Evolutionary conservation across 2,888 invertebrate genomes (phyloP), one percentile per base, ranked within the genome.

Genomic region (Heliconius sara): DNA sequence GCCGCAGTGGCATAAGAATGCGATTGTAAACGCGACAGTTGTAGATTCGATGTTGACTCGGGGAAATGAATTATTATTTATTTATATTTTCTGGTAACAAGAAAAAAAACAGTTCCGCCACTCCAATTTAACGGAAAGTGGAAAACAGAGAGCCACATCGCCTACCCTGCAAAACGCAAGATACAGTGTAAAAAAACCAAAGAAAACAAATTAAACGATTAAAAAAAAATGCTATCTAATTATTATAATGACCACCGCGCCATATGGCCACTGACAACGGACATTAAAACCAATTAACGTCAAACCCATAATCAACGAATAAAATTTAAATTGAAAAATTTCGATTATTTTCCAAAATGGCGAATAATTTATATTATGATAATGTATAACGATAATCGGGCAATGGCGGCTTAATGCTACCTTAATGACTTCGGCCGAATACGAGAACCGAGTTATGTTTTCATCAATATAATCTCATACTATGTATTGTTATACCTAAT

Each of bases 341-440:
- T 71, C 60, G 76, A 67, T 68, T 78, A 39, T 30, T n/a, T 67
- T 68, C 66, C n/a, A 57, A 75, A 78, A 72, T 71, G 65, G 25
- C 63, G 30, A 78, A 73, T 76, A 71, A 80, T 80, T 80, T 78
- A 78, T 76, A 65, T 75, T 75, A 80, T 78, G 78, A 78, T 78
- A 80, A 80, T 80, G 67, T 67, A 78, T 80, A 78, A 66, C 75
- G 76, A 78, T 78, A 78, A 80, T 80, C 76, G 57, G 63, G 60
- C 78, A 80, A 80, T 78, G 72, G 71, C 60, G 78, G 78, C 72
- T 78, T 79, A 47, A 65, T 65, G 72, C 72, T 78, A 80, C 72
- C 80, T 80, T 78, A 78, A 80, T 78, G 76, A 76, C 60, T 68
- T n/a, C 63, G 43, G 60, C 79, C 63, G 57, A 75, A 67, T 75